Base-by-base conservation (phyloP, 2,888 invertebrate genomes). In the Oxystoma pomonae region DNA sequence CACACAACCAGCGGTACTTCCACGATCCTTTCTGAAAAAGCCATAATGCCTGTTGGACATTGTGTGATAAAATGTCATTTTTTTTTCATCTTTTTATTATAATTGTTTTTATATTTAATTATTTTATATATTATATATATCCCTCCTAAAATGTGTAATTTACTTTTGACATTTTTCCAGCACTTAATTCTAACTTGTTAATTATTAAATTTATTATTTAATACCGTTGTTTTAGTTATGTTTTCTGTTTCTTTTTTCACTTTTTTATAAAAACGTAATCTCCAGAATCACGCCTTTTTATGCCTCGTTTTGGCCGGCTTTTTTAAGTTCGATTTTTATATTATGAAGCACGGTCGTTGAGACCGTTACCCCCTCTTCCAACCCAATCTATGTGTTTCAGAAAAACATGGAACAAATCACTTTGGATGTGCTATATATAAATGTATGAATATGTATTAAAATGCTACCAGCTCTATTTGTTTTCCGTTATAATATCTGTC, bases 371-470 rank as follows among this genome's bases (percentile, higher is more conserved):
- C 71, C 73, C 74, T 72, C 69, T 65, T 69, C 67, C 66, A 62
- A 58, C 58, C 63, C 64, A 57, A 17, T 62, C 58, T 66, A 63
- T 62, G 35, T 35, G 35, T 35, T 12, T 35, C 35, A 35, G 9
- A 7, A 57, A 3, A 3, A 35, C 5, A 20, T 75, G 68, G 76
- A 68, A 77, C 76, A 78, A 35, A 77, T 80, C 80, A 80, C 79
- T 80, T 80, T 81, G 80, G 80, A 81, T 81, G 80, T 81, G 80
- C 80, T 81, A 81, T 81, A 79, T 80, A 79, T 80, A 80, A 80
- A 80, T 81, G 80, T 81, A 81, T 80, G 80, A 80, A 81, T 80
- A 81, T 81, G 80, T 81, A 81, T 80, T 79, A 78, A 77, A 80
- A 78, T 77, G 80, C 80, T 80, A 79, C 79, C 79, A 72, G 79